These are phyloP conservation scores for Orchestes rusci DNA, from an alignment of 2,888 invertebrate species.

Conservation along the genomic window DNA sequence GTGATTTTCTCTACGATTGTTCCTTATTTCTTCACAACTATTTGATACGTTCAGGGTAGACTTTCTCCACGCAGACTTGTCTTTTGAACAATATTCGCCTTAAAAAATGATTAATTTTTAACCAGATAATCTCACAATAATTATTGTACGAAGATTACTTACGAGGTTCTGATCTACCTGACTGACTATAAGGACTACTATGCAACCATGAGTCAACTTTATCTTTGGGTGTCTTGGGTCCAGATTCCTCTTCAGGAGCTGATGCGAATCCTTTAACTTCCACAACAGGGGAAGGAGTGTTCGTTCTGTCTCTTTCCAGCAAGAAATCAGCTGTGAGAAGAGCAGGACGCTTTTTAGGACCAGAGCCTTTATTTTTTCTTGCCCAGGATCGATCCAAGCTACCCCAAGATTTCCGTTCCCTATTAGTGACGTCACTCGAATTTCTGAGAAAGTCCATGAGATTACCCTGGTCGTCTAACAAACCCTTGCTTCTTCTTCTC, in stretches of 20 bases:
- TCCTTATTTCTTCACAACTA: slow-evolving; percentile 60
- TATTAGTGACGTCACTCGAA: slow-evolving; percentile 64
- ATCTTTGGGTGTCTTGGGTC: slow-evolving; percentile 72
- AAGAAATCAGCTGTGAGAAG: slow-evolving; percentile 65
- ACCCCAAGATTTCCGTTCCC: slow-evolving; percentile 78
- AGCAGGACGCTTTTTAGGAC: slow-evolving; percentile 71
- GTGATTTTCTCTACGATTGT: slow-evolving; percentile 53
- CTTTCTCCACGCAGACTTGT: slow-evolving; percentile 71
- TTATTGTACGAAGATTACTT: not conserved
- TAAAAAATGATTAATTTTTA: no score
- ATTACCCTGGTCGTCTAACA: slow-evolving; percentile 75
- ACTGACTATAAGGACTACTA: slow-evolving; percentile 75
- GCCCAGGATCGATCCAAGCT: slow-evolving; percentile 89
- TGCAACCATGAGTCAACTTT: slow-evolving; percentile 90
- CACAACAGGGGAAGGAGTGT: slow-evolving; percentile 57
- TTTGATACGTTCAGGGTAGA: slow-evolving; percentile 58
- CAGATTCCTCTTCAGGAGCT: slow-evolving; percentile 50
- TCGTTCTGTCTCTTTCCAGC: slow-evolving; percentile 64
- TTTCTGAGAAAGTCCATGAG: slow-evolving; percentile 79
- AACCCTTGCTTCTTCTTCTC: slow-evolving; percentile 70
- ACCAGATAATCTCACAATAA: no score
- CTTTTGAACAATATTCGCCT: no score
- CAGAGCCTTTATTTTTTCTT: slow-evolving; percentile 65
- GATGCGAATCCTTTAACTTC: slow-evolving; percentile 50
- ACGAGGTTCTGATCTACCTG: slow-evolving; percentile 60